Evolutionary conservation across 2,113 vertebrate genomes (phyloP).

Genomic region (Triplophysa rosa): DNA sequence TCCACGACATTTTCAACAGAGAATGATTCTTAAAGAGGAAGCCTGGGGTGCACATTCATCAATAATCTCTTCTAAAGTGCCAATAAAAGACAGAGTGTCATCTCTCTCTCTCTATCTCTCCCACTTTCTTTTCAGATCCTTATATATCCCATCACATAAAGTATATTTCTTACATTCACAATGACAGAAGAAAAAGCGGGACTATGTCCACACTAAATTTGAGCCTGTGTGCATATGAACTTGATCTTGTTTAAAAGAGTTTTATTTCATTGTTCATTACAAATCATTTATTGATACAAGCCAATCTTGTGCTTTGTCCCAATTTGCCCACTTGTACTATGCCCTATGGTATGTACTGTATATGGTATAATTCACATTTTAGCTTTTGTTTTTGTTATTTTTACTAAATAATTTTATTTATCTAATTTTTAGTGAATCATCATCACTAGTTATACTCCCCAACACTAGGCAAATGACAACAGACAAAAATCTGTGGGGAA

Average conservation of each 20-base stretch:
- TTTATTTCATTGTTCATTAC: not conserved
- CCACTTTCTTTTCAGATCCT: not conserved
- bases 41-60: conserved; percentile 45
- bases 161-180: not conserved
- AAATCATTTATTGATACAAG: not conserved
- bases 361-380: no score
- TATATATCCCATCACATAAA: no score
- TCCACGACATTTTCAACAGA: conserved; percentile 62
- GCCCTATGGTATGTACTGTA: no score
- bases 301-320: conserved; percentile 52
- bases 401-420: no score
- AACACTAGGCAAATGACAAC: no score
- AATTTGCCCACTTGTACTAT: no score
- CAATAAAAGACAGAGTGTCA: not conserved
- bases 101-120: conserved; percentile 15
- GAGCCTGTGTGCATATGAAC: no score
- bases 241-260: no score
- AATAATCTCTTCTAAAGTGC: conserved; percentile 47
- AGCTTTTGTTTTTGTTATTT: no score
- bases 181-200: not conserved
- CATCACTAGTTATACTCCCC: no score
- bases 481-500: no score
- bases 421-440: no score
- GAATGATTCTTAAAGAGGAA: conserved; percentile 63
- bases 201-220: not conserved